phyloP scores from a whole-genome alignment of 2,888 invertebrate species.

The Formica aserva region DNA sequence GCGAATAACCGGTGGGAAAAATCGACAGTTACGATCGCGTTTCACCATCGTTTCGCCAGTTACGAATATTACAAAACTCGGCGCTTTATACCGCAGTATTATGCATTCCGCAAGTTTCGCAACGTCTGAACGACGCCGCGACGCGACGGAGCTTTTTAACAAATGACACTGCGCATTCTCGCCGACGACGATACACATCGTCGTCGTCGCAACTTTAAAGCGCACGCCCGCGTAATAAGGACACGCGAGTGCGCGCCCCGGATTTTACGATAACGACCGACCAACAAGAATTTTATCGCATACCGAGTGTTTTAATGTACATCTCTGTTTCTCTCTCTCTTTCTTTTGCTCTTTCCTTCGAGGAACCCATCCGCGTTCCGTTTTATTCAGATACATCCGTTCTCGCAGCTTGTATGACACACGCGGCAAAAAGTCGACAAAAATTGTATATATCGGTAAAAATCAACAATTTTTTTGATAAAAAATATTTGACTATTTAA shows the following conservation, averaged over 20 bases:
- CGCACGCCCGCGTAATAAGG: slow-evolving; percentile 49
- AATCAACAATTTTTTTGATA: not conserved
- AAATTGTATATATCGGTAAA: not conserved
- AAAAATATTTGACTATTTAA: not conserved
- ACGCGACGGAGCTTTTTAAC: slow-evolving; percentile 56
- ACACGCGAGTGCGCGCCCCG: slow-evolving; percentile 30
- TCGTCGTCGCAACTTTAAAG: slow-evolving; percentile 29
- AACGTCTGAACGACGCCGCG: slow-evolving; percentile 47
- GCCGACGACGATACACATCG: slow-evolving; percentile 41
- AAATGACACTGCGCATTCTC: slow-evolving; percentile 57
- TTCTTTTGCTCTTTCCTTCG: not conserved
- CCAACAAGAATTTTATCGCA: slow-evolving; percentile 44
- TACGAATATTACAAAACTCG: slow-evolving; percentile 28
- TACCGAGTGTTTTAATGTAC: slow-evolving; percentile 20
- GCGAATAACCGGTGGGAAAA: slow-evolving; percentile 34
- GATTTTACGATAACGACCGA: slow-evolving; percentile 40
- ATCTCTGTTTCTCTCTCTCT: not conserved
- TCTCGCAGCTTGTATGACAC: slow-evolving; percentile 18
- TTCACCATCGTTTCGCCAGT: slow-evolving; percentile 35
- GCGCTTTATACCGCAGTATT: slow-evolving; percentile 26
- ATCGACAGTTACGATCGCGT: slow-evolving; percentile 25
- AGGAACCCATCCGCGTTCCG: slow-evolving; percentile 16
- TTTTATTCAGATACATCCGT: slow-evolving; percentile 38
- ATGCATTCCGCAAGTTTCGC: slow-evolving; percentile 61
- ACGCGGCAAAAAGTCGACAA: slow-evolving; percentile 16